A percentile compares a stretch with the other conserved stretches of the same genome.
Evolutionary conservation across 2,888 invertebrate species (phyloP).

Genomic region (Drosophila paranaensis): DNA sequence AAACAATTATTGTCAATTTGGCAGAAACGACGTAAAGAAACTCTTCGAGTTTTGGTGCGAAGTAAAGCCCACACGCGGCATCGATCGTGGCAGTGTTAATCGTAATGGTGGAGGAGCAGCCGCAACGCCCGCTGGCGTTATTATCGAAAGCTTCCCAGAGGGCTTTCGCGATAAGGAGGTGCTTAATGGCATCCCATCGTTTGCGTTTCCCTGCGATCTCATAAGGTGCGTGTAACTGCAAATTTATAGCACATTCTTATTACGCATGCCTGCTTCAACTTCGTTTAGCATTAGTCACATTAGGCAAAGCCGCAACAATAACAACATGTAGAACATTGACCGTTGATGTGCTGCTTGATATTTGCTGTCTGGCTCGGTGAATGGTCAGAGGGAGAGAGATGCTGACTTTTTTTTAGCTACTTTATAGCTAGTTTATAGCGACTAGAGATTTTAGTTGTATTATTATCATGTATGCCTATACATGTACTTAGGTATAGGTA

Average conservation of each 20-base stretch:
- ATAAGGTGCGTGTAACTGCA: conserved; percentile 88
- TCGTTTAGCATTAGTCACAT: conserved; percentile 12
- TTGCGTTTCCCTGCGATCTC: conserved; percentile 94
- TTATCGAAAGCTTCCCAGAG: conserved; percentile 94
- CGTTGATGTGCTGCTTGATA: conserved; percentile 34
- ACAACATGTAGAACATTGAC: conserved; percentile 32
- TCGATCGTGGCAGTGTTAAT: conserved; percentile 64
- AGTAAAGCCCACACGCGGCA: conserved; percentile 75
- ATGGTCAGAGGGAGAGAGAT: conserved; percentile 31
- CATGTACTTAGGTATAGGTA: background rate
- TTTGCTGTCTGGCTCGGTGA: conserved; percentile 43
- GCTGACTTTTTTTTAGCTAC: background rate
- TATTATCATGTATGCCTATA: background rate
- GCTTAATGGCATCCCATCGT: conserved; percentile 94
- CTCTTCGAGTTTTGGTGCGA: conserved; percentile 85
- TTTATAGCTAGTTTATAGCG: background rate
- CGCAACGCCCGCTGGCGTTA: conserved; percentile 85
- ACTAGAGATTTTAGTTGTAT: background rate
- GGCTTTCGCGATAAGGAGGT: conserved; percentile 93
- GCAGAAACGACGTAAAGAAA: conserved; percentile 84
- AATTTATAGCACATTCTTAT: conserved; percentile 21
- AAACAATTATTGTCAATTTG: conserved; percentile 25
- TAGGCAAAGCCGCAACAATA: conserved; percentile 29
- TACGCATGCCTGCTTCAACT: conserved; percentile 20
- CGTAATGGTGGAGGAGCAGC: conserved; percentile 53